Conservation (phyloP, 2,113 vertebrate genomes). For the Zosterops borbonicus region DNA sequence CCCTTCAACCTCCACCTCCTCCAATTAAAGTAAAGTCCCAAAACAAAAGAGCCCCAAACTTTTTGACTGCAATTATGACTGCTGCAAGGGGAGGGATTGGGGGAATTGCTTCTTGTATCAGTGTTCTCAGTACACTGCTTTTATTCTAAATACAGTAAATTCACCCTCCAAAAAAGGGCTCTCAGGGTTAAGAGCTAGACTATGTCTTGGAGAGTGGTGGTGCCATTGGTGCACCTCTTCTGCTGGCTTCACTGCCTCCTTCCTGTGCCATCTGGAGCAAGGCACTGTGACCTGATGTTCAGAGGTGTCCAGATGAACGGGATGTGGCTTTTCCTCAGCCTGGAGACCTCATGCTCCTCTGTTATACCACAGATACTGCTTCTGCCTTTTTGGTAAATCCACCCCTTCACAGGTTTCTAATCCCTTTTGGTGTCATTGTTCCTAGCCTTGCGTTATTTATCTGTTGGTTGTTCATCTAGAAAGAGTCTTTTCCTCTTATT, state of each 20-base stretch:
- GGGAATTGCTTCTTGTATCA: neutral
- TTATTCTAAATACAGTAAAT: neutral
- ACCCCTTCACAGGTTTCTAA: neutral
- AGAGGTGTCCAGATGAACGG: neutral
- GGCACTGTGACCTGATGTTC: neutral
- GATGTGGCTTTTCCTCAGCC: neutral
- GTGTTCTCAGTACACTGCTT: neutral
- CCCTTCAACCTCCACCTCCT: neutral
- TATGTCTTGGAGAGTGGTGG: neutral
- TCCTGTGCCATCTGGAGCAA: neutral
- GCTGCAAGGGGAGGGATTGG: neutral
- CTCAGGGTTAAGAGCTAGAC: neutral
- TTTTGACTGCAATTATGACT: neutral
- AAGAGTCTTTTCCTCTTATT: neutral
- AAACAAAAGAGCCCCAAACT: neutral
- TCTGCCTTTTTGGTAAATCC: neutral
- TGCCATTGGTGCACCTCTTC: neutral
- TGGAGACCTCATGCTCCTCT: neutral
- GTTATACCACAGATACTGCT: neutral
- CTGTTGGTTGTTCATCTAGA: neutral
- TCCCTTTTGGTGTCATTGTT: neutral
- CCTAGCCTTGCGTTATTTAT: neutral
- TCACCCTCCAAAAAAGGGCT: neutral
- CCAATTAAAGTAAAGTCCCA: neutral
- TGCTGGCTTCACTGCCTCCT: accelerated